Evolutionary conservation across 37 sponge, comb jelly and placozoan genomes (phyloP).

Genomic region (Hexactinellida sp.): DNA sequence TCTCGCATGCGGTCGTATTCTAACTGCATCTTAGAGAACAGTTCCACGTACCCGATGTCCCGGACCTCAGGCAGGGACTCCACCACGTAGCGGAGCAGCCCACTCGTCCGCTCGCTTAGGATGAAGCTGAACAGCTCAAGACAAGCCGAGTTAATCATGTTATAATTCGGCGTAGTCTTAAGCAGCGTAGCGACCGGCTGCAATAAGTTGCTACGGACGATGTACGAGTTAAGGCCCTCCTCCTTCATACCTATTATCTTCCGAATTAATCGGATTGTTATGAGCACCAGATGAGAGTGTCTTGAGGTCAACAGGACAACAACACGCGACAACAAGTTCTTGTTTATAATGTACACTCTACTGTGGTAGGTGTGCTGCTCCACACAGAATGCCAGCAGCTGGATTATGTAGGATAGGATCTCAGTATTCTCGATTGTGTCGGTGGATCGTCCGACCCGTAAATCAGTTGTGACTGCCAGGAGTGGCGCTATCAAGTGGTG

Average conservation of each 20-base stretch:
- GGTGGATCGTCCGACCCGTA: background rate
- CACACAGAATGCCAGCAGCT: constrained; percentile 84
- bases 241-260: constrained; percentile 88
- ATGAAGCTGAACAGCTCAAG: constrained; percentile 88
- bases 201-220: constrained; percentile 67
- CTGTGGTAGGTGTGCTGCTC: constrained; percentile 84
- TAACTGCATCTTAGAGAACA: background rate
- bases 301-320: constrained; percentile 64
- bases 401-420: constrained; percentile 73
- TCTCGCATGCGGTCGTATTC: background rate
- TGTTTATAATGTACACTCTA: constrained; percentile 80
- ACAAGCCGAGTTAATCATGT: constrained; percentile 88
- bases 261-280: constrained; percentile 22
- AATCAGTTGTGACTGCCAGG: constrained; percentile 60
- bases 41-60: background rate
- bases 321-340: constrained; percentile 74
- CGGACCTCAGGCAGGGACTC: background rate
- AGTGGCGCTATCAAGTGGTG: constrained; percentile 87
- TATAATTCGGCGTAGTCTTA: constrained; percentile 59
- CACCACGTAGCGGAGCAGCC: background rate
- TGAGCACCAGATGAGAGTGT: constrained; percentile 65
- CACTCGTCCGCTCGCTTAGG: constrained; percentile 27
- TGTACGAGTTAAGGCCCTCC: constrained; percentile 85
- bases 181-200: constrained; percentile 62
- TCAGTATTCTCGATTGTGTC: constrained; percentile 62